phyloP scores from a whole-genome alignment of 2,113 vertebrate genomes.

The Cyanoramphus novaezelandiae region DNA sequence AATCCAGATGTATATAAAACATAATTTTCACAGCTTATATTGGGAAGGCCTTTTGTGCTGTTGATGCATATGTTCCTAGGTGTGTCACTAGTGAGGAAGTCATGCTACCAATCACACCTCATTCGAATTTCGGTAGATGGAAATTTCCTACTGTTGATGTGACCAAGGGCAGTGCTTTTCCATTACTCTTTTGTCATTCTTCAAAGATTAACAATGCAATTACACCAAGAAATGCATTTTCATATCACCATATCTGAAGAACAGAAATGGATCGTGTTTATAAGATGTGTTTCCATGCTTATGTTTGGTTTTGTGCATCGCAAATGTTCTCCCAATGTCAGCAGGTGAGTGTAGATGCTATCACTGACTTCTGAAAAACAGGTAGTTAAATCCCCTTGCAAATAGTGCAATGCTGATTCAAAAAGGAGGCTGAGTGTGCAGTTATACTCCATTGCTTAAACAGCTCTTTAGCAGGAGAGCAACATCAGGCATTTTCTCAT shows the following conservation, averaged over 20 bases:
- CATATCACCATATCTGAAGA: neutral
- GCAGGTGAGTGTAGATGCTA: neutral
- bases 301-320: neutral
- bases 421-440: neutral
- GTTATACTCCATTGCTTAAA: neutral
- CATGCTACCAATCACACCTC: neutral
- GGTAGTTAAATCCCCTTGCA: neutral
- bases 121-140: neutral
- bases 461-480: neutral
- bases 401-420: neutral
- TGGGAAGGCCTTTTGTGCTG: neutral
- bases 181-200: neutral
- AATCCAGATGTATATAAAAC: neutral
- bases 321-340: neutral
- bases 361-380: neutral
- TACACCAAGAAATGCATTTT: neutral
- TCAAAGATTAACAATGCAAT: neutral
- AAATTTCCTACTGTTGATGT: neutral
- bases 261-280: neutral
- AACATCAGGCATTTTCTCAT: neutral
- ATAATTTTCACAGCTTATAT: neutral
- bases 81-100: neutral
- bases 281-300: neutral
- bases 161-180: neutral
- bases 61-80: neutral